Evolutionary conservation across 2,888 invertebrate genomes (phyloP), one percentile per base, ranked within the genome.

Genomic region (Macropis europaea): DNA sequence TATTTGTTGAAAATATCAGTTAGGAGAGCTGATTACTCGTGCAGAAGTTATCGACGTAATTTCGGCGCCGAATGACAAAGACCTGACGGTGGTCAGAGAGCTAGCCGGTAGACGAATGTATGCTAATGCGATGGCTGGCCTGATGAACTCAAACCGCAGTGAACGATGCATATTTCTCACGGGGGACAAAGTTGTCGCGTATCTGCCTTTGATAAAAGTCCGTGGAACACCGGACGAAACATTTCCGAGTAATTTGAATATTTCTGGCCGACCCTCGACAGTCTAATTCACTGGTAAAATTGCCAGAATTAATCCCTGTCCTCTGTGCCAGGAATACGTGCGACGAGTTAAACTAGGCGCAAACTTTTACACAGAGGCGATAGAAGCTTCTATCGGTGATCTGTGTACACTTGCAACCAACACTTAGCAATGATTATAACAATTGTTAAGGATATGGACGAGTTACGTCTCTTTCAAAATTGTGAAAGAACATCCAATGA

Each of bases 41-140:
- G 1, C n/a, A 15, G 42, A 69, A 75, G 74, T 74, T 74, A 64
- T 60, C 63, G 36, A 24, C 32, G 38, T 69, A 75, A 75, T 75
- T 69, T 43, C 52, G 50, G 42, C 40, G 6, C 19, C 2, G 32
- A 15, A 62, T 54, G 59, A 62, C 61, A 59, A 71, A 75, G 76
- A 75, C 53, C 30, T 26, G 60, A 38, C 22, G 34, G 53, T 26
- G 36, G 34, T 28, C 53, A 43, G 13, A 34, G 60, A 61, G 59
- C 48, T 22, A 5, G 47, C 30, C 54, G 43, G 38, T 42, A 48
- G 56, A 45, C 40, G 69, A 69, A 77, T 77, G 22, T 73, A 77
- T 77, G 76, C 73, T 73, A 77, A 73, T 77, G 43, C 45, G 30
- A 54, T 54, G 60, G 40, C n/a, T 47, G 53, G 28, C 26, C 53